Base-by-base conservation (phyloP, 64 coral and sea anemone genomes). In the Catalaphyllia jardinei region DNA sequence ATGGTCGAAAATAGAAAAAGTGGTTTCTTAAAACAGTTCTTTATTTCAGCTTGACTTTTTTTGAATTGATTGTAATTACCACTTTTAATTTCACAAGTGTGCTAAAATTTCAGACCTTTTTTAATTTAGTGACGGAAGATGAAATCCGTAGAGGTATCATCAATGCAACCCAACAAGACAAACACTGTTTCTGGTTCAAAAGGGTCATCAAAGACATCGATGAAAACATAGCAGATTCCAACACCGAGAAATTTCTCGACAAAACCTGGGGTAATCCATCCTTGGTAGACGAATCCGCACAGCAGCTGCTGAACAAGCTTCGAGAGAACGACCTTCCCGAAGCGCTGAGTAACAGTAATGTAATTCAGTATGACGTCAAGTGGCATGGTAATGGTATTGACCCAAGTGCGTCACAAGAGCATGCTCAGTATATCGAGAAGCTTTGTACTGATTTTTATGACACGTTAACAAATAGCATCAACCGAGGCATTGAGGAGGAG, bases 181-280 rank as follows among this genome's bases (percentile, higher is more conserved):
- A 93, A 28, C 97, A 93, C 63, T 95, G 94, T 27, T 79, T 99
- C 52, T 99, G 97, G 97, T 99, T 99, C 30, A 99, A 93, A 54
- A 73, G 97, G 15, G 91, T 93, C 13, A 99, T 99, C 29, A 88
- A 88, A 0, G 71, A 99, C 42, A 38, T 99, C 31, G 17, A 83
- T n/a, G 65, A 93, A 0, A 91, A 95, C 59, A 49, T 84, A 28
- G 39, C 42, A 1, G 79, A 93, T 42, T 49, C 83, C 33, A 99
- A 93, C 51, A 62, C 91, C 62, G 94, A 88, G 60, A 95, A 79
- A 49, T 99, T 95, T 88, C 73, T 99, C 7, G 97, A 99, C 74
- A 99, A 99, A 94, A 87, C 91, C 4, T 99, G 94, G 93, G 92
- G 92, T 18, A 79, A 72, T 28, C 88, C 87, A 11, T 86, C 91